Evolutionary conservation across 2,113 vertebrate species (phyloP), one percentile per base, ranked within the genome.

Genomic region (Melanostigma gelatinosum): DNA sequence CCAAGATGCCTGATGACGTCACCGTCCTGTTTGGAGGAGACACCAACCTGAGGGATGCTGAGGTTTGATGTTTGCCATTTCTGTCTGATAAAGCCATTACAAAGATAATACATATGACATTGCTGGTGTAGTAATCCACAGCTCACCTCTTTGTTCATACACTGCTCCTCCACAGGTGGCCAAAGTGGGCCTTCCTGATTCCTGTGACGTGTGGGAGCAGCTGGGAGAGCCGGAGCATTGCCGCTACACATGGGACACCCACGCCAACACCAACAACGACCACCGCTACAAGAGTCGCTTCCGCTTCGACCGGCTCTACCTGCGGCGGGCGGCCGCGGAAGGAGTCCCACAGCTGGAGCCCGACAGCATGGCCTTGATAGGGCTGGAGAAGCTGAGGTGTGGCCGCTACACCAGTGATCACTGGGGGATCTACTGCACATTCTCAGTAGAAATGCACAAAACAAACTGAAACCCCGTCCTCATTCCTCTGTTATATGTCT

Each of bases 21-120:
- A 96, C 96, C 0, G 96, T 97, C 32, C 93, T 98, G 87, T 98
- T 97, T 88, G 97, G 96, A 75, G 97, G 97, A 2, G 97, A 98
- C 84, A 98, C 97, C 73, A 98, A 98, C 87, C 93, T 98, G 64
- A 93, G 97, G 86, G 96, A 97, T 74, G 80, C 92, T 0, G 97
- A 98, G 95, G 97, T 97, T 22, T 1, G 46, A 13, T 16, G n/a
- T 8, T 42, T 3, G n/a, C 13, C n/a, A 24, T 24, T 57, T 57
- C n/a, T 57, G 5, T 24, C n/a, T 2, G 12, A 27, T 55, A 11
- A 55, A 55, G 52, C 52, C 57, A 32, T 58, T 16, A 16, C 7
- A 58, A 32, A 60, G 15, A 18, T 60, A 60, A 29, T 15, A 7
- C 3, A 60, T 5, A 24, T 12, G 3, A 1, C n/a, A 1, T 55